phyloP scores from a whole-genome alignment of 2,888 invertebrate genomes.

The Odontothrips loti region DNA sequence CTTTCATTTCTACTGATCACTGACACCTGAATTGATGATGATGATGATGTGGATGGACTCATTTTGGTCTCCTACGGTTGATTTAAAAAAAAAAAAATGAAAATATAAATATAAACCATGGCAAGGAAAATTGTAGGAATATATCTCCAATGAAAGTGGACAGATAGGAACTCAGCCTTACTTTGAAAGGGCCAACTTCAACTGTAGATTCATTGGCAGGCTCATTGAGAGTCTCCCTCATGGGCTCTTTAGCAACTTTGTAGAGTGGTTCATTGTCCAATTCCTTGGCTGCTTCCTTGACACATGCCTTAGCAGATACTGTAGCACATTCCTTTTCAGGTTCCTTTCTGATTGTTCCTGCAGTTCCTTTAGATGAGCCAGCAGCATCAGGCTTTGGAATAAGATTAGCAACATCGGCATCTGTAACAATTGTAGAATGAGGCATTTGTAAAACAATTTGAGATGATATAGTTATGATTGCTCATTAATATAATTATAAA shows the following conservation, averaged over 20 bases:
- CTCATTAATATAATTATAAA: no score
- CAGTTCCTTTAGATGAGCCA: background rate
- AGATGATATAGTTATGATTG: no score
- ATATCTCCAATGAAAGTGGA: no score
- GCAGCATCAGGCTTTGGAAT: background rate
- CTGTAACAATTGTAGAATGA: background rate
- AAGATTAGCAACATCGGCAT: background rate
- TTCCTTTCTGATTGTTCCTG: background rate
- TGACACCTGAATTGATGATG: slow-evolving; percentile 4
- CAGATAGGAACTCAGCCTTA: no score
- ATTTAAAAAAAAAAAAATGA: background rate
- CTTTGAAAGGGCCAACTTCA: no score
- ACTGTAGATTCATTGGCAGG: no score
- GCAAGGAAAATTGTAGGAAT: no score
- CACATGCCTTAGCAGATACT: background rate
- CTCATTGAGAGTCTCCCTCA: no score
- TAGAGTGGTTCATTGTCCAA: background rate
- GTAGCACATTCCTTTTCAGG: background rate
- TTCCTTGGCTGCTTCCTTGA: background rate
- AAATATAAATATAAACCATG: background rate
- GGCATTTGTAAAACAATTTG: no score
- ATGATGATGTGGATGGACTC: background rate
- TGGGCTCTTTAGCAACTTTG: no score
- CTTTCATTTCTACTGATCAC: slow-evolving; percentile 1
- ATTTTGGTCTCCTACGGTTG: background rate